Conservation (phyloP, 2,113 vertebrate genomes). For the Apeltes quadracus region DNA sequence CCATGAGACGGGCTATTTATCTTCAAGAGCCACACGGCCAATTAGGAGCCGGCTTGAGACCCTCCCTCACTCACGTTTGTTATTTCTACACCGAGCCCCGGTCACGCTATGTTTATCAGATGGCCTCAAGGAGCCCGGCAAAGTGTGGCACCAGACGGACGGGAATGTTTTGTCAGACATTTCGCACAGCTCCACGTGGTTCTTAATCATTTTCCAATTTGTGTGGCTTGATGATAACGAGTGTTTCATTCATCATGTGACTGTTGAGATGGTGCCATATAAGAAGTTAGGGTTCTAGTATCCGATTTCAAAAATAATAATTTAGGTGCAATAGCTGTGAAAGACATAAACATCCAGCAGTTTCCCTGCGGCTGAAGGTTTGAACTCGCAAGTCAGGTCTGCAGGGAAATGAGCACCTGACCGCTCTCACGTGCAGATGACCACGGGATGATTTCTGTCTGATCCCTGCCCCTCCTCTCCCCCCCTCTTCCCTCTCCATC, state of each 20-base stretch:
- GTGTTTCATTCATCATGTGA: neutral
- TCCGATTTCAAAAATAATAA: no score
- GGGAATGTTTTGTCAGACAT: conserved; percentile 31
- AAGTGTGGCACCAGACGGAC: conserved; percentile 41
- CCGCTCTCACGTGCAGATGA: conserved; percentile 61
- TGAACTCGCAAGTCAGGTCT: conserved; percentile 31
- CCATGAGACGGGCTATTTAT: conserved; percentile 40
- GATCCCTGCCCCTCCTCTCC: conserved; percentile 60
- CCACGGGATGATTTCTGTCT: conserved; percentile 70
- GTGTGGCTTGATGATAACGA: conserved; percentile 37
- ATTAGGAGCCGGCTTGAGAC: conserved; percentile 41
- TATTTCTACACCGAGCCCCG: conserved; percentile 58
- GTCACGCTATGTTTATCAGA: conserved; percentile 77
- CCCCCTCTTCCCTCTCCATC: conserved; percentile 41
- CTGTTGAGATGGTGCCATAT: neutral
- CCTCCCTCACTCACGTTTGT: conserved; percentile 65
- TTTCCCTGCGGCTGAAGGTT: conserved; percentile 6
- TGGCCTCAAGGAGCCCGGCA: conserved; percentile 53
- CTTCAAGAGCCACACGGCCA: conserved; percentile 43
- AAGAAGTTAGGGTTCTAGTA: neutral
- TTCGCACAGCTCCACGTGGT: conserved; percentile 1
- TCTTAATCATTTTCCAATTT: conserved; percentile 54
- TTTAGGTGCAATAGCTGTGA: neutral
- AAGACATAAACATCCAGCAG: neutral
- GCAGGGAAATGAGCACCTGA: conserved; percentile 67